A percentile compares a stretch with the other conserved stretches of the same genome.
Conservation (phyloP, 64 coral and sea anemone genomes). For the Trachythela sp. region DNA sequence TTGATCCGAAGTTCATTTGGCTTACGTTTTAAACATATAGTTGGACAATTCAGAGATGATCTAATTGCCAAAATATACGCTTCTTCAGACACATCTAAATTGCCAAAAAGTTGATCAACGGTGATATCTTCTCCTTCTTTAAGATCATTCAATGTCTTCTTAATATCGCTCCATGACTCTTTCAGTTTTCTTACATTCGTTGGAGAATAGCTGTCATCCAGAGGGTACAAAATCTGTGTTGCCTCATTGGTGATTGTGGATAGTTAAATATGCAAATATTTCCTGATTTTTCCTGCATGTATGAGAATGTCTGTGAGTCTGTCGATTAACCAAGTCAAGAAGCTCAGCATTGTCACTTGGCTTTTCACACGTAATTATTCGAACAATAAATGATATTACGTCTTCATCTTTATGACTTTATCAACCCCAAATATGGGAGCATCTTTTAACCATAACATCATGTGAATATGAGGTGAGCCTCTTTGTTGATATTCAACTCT, state of each 20-base stretch:
- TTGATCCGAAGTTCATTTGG: not conserved
- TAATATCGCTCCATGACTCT: not conserved
- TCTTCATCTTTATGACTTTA: not conserved
- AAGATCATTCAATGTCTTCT: not conserved
- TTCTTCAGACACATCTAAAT: not conserved
- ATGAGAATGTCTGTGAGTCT: not conserved
- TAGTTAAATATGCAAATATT: not conserved
- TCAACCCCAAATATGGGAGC: not conserved
- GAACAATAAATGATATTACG: not conserved
- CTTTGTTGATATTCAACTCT: not conserved
- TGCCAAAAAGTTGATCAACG: not conserved
- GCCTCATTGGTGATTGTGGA: not conserved
- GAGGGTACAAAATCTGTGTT: not conserved
- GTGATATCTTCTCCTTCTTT: not conserved
- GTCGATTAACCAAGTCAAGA: not conserved
- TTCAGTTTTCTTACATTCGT: not conserved
- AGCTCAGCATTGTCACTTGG: not conserved
- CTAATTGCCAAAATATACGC: not conserved
- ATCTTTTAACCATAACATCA: not conserved
- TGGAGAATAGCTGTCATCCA: not conserved
- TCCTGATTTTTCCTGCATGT: not conserved
- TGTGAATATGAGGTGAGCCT: not conserved
- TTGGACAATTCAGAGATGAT: not conserved
- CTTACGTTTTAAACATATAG: not conserved
- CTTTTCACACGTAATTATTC: not conserved